Conservation (phyloP, 2,888 invertebrate species). For the Cacoxenus indagator region DNA sequence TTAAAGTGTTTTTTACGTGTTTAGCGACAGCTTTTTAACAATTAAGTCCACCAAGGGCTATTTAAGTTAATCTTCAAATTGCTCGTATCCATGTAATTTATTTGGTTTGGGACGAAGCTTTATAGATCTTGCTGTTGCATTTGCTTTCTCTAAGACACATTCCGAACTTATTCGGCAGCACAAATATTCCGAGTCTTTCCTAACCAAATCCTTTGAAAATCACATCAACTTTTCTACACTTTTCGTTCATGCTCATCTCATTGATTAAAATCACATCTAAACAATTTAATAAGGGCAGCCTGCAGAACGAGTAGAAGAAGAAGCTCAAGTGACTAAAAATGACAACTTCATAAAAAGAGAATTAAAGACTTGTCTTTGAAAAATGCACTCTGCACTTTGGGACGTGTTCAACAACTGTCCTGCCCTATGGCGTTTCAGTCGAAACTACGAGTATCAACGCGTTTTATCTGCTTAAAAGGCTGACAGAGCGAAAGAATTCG, state of each 20-base stretch:
- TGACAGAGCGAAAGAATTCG: neutral
- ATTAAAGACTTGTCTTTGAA: too few species aligned
- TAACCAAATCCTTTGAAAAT: neutral
- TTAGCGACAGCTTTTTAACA: too few species aligned
- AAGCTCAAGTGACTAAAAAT: neutral
- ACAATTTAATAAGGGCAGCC: neutral
- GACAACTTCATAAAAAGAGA: neutral
- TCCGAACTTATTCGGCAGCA: neutral
- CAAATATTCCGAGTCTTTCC: neutral
- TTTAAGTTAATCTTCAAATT: too few species aligned
- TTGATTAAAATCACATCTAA: neutral
- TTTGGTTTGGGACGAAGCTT: too few species aligned
- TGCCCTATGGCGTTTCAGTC: neutral
- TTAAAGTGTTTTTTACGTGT: too few species aligned
- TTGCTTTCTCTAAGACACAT: neutral
- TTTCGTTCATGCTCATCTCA: neutral
- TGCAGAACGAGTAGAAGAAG: neutral
- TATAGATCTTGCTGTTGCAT: too few species aligned
- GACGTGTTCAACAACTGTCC: neutral
- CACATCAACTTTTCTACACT: neutral
- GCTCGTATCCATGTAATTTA: too few species aligned
- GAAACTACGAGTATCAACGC: neutral
- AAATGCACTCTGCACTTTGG: slow-evolving; percentile 1
- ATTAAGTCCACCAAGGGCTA: too few species aligned
- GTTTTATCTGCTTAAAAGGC: neutral